Evolutionary conservation across 2,113 vertebrate genomes (phyloP).

Genomic region (Zingel zingel): DNA sequence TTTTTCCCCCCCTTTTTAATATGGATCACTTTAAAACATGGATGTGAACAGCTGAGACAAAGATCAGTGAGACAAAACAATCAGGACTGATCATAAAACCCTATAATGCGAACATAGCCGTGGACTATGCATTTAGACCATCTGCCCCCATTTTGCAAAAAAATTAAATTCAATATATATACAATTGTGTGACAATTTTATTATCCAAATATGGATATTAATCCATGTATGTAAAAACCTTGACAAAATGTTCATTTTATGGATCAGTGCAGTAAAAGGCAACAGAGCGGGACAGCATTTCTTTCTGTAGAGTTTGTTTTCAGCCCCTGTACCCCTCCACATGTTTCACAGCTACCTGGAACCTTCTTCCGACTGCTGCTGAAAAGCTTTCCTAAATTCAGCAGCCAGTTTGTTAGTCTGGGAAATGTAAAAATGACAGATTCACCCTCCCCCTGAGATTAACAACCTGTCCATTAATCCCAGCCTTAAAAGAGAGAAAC

Average conservation of each 20-base stretch:
- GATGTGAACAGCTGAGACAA: not conserved
- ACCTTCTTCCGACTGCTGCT: not conserved
- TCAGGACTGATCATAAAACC: too few species aligned
- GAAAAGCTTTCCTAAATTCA: conserved; percentile 13
- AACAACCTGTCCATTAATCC: conserved; percentile 20
- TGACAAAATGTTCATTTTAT: conserved; percentile 13
- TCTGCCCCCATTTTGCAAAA: not conserved
- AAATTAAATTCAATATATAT: not conserved
- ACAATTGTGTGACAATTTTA: conserved; percentile 30
- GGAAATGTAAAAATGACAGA: conserved; percentile 38
- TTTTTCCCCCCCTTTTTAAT: not conserved
- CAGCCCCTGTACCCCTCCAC: not conserved
- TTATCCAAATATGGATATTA: conserved; percentile 38
- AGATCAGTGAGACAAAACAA: not conserved
- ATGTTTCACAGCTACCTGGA: not conserved
- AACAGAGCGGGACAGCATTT: not conserved
- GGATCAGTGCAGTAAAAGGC: not conserved
- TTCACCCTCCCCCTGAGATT: conserved; percentile 40
- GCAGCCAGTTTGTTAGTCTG: conserved; percentile 14
- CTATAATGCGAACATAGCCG: not conserved
- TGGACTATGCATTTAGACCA: not conserved
- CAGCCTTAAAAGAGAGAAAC: conserved; percentile 12
- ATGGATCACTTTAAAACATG: not conserved
- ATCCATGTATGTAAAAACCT: conserved; percentile 43
- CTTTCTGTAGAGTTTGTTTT: not conserved